These are phyloP conservation scores for Planococcus citri DNA, from an alignment of 1,140 invertebrate genomes.

Conservation along the genomic window DNA sequence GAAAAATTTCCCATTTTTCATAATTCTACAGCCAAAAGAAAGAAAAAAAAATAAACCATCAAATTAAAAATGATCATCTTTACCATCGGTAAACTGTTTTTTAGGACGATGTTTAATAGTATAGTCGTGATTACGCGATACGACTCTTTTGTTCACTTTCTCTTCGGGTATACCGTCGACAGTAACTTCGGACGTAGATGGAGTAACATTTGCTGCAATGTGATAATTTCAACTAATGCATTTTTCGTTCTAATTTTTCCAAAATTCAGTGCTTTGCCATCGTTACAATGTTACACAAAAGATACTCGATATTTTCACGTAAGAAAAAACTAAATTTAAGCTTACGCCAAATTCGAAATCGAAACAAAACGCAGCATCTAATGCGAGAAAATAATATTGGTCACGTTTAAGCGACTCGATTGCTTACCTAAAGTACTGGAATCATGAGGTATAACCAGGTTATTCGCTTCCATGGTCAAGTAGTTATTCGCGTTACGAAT, in stretches of 20 bases:
- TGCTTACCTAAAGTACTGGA: background rate
- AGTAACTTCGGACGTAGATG: background rate
- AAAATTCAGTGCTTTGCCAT: no score
- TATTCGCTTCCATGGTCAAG: slow-evolving; percentile 14
- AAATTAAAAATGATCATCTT: background rate
- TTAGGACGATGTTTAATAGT: background rate
- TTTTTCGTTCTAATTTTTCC: background rate
- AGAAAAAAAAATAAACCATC: no score
- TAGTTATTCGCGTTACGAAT: slow-evolving; percentile 13
- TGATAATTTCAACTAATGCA: background rate
- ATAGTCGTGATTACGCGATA: background rate
- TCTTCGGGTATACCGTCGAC: background rate
- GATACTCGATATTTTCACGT: no score
- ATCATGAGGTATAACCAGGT: slow-evolving; percentile 5
- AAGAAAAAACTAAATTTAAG: no score
- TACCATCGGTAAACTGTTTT: background rate
- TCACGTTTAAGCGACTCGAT: no score
- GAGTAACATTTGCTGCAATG: background rate
- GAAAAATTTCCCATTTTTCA: no score
- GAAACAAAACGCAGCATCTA: no score
- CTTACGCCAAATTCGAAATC: no score
- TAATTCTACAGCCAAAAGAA: no score
- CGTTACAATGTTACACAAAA: no score
- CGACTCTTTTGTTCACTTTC: background rate
- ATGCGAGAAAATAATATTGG: no score